Base-by-base conservation (phyloP, 2,113 vertebrate species). In the Mionectes macconnelli region DNA sequence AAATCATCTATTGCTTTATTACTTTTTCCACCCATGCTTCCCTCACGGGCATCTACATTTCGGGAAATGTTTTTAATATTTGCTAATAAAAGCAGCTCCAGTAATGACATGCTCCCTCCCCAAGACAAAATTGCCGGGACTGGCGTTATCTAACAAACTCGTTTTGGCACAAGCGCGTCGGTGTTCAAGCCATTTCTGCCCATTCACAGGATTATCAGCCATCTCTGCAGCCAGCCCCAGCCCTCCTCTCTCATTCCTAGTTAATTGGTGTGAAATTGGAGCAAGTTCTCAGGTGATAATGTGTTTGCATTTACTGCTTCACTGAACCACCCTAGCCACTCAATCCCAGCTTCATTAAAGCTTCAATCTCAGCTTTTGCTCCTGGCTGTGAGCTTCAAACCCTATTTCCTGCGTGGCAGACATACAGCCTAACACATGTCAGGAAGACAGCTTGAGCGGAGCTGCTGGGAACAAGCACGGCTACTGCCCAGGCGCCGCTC, bases 261-360 rank as follows among this genome's bases (percentile, higher is more conserved):
- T 97, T 98, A 98, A 98, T 98, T 98, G 97, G 97, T 97, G 97
- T 97, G 97, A 97, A 97, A 98, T 96, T 97, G 97, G 96, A 97
- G 97, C 91, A 89, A 97, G 96, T 96, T 97, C 97, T 97, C 97
- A 98, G 97, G 97, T 98, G 97, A 98, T 98, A 97, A 98, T 98
- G 97, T 98, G 97, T 98, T 98, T 97, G 97, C 97, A 97, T 98
- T 98, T 98, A 95, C 97, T 97, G 97, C 97, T 97, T 98, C 95
- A 97, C 97, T 98, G 97, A 96, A 87, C 96, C 87, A 91, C 97
- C 96, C 95, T 69, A 83, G 94, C 95, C 94, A 92, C 96, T 94
- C 94, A 89, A 96, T 97, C 96, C 95, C 93, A 93, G 95, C 96
- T 96, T 98, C 97, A 98, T 97, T 98, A 97, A 97, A 97, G 93